Evolutionary conservation across 2,797 vertebrate species (phyloP).

Genomic region (Botia kubotai): DNA sequence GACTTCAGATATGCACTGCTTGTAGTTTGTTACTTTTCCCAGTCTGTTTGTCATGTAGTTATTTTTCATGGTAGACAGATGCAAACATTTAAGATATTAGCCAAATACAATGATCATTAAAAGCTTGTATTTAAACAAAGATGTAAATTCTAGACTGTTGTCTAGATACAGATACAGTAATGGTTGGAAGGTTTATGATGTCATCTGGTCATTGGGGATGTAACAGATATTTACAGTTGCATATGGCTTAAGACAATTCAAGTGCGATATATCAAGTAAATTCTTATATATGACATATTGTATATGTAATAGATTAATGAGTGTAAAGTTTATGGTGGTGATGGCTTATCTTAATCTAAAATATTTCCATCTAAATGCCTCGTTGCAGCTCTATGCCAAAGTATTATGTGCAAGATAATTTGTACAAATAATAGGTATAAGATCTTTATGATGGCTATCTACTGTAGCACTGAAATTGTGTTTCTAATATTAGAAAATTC

Average conservation of each 20-base stretch:
- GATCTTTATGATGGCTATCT: no score
- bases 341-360: neutral
- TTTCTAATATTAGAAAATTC: neutral
- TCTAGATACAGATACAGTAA: no score
- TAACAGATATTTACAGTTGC: no score
- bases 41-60: neutral
- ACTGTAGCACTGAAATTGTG: no score
- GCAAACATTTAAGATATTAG: neutral
- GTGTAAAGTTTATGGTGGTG: neutral
- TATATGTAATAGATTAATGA: neutral
- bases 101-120: neutral
- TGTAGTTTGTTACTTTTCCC: neutral
- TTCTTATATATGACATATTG: neutral
- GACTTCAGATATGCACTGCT: neutral
- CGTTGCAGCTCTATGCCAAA: conserved; percentile 15
- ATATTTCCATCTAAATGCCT: neutral
- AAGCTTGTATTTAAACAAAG: no score
- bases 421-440: no score
- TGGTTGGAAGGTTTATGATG: neutral
- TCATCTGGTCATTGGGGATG: neutral
- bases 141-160: no score
- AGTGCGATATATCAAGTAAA: neutral
- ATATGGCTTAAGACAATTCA: neutral
- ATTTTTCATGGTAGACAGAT: conserved; percentile 6
- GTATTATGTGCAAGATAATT: neutral